phyloP scores from a whole-genome alignment of 2,888 invertebrate species.

The Nudaria mundana region DNA sequence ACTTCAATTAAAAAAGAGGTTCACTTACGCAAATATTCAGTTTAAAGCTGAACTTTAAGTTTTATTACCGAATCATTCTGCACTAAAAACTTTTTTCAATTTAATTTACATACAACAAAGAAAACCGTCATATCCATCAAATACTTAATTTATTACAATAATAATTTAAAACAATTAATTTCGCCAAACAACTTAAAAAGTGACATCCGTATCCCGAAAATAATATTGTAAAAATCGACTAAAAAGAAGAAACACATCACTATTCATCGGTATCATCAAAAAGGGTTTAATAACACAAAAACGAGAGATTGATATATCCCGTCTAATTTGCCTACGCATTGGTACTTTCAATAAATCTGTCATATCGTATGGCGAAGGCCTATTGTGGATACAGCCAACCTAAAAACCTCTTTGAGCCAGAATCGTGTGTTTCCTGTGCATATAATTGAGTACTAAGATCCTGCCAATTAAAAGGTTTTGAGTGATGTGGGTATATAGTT shows the following conservation, averaged over 20 bases:
- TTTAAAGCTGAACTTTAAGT: slow-evolving; percentile 7
- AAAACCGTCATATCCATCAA: slow-evolving; percentile 12
- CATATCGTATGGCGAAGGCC: slow-evolving; percentile 70
- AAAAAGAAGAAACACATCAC: slow-evolving; percentile 39
- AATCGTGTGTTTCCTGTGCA: slow-evolving; percentile 68
- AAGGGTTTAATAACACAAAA: slow-evolving; percentile 43
- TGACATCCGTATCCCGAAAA: slow-evolving; percentile 41
- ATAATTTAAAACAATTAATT: slow-evolving; percentile 38
- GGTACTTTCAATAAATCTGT: slow-evolving; percentile 68
- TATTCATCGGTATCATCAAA: slow-evolving; percentile 55
- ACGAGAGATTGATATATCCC: slow-evolving; percentile 75
- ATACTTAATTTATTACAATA: slow-evolving; percentile 20
- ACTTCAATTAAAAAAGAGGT: too few relatives aligned
- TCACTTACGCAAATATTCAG: too few relatives aligned
- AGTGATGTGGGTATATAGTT: slow-evolving; percentile 61
- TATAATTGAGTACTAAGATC: slow-evolving; percentile 47
- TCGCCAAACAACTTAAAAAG: slow-evolving; percentile 34
- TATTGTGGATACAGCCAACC: slow-evolving; percentile 51
- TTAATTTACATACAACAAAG: slow-evolving; percentile 21
- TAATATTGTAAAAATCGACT: slow-evolving; percentile 20
- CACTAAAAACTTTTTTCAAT: slow-evolving; percentile 24
- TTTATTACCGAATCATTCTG: slow-evolving; percentile 16
- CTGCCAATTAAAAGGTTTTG: slow-evolving; percentile 58
- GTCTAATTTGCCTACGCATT: slow-evolving; percentile 72
- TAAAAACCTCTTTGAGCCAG: slow-evolving; percentile 61